Percentiles rank a stretch among this genome's conserved stretches.
Evolutionary conservation across 2,888 invertebrate species (phyloP).

Genomic region (Bellardia pandia): DNA sequence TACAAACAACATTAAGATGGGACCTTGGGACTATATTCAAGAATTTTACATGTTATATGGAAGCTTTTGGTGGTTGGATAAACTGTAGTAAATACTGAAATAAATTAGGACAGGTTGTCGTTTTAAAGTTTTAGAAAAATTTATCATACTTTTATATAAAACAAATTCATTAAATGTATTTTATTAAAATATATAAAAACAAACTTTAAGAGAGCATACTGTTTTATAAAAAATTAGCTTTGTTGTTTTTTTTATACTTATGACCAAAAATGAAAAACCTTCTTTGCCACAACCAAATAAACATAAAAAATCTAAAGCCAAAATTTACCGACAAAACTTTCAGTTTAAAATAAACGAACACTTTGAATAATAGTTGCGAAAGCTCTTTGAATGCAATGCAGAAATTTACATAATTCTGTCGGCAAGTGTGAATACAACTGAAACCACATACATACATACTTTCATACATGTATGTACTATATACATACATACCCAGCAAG

Average conservation of each 20-base stretch:
- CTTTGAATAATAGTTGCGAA: slow-evolving; percentile 80
- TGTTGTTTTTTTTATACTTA: not conserved
- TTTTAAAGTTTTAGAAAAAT: no score
- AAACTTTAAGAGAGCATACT: slow-evolving; percentile 24
- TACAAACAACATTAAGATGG: no score
- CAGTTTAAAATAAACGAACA: slow-evolving; percentile 69
- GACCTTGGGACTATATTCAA: no score
- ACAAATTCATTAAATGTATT: no score
- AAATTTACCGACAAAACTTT: slow-evolving; percentile 55
- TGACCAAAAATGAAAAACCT: slow-evolving; percentile 43
- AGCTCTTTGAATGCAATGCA: slow-evolving; percentile 74
- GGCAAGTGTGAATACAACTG: slow-evolving; percentile 66
- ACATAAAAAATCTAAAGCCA: slow-evolving; percentile 33
- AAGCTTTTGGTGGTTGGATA: no score
- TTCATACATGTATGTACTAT: not conserved
- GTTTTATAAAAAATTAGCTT: slow-evolving; percentile 10
- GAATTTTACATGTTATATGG: no score
- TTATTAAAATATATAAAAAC: not conserved
- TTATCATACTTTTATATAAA: no score
- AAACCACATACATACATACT: slow-evolving; percentile 12
- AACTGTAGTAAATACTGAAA: no score
- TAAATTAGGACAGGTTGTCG: no score
- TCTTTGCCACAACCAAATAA: not conserved
- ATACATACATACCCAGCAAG: no score
- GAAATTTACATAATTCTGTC: slow-evolving; percentile 78